Conservation (phyloP, 1,140 invertebrate genomes). For the Cecropterus lyciades region DNA sequence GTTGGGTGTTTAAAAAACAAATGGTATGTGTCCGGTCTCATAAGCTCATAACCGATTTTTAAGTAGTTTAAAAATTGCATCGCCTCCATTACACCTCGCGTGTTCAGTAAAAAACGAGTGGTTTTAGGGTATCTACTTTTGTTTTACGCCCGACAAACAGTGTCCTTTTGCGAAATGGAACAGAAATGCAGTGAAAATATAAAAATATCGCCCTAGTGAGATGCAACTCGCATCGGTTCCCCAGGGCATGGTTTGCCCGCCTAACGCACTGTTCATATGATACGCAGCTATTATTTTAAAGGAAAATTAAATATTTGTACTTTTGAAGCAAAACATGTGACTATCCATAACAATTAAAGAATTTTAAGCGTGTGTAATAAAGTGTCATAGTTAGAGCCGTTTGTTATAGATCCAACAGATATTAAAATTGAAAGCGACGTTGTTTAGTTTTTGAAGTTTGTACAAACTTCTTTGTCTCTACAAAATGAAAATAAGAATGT, state of each 20-base stretch:
- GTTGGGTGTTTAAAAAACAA: too few relatives aligned
- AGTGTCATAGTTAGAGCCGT: too few relatives aligned
- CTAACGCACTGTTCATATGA: constrained; percentile 40
- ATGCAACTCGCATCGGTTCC: constrained; percentile 55
- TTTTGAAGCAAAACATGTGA: too few relatives aligned
- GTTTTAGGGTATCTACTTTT: constrained; percentile 45
- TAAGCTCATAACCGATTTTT: not conserved
- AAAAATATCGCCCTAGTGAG: constrained; percentile 62
- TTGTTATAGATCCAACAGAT: too few relatives aligned
- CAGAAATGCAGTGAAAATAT: constrained; percentile 68
- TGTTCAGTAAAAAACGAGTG: constrained; percentile 29
- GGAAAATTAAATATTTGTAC: too few relatives aligned
- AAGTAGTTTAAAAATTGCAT: not conserved
- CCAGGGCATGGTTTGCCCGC: constrained; percentile 50
- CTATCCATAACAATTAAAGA: too few relatives aligned
- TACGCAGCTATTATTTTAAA: constrained; percentile 17
- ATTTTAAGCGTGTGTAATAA: too few relatives aligned
- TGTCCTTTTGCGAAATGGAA: constrained; percentile 56
- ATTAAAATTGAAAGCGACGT: too few relatives aligned
- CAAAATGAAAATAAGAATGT: too few relatives aligned
- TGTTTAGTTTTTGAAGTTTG: too few relatives aligned
- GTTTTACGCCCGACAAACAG: constrained; percentile 55
- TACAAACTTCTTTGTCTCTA: too few relatives aligned
- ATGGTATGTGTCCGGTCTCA: too few relatives aligned
- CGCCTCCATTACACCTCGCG: not conserved